Base-by-base conservation (phyloP, 2,888 invertebrate genomes). In the Cepaea hortensis region DNA sequence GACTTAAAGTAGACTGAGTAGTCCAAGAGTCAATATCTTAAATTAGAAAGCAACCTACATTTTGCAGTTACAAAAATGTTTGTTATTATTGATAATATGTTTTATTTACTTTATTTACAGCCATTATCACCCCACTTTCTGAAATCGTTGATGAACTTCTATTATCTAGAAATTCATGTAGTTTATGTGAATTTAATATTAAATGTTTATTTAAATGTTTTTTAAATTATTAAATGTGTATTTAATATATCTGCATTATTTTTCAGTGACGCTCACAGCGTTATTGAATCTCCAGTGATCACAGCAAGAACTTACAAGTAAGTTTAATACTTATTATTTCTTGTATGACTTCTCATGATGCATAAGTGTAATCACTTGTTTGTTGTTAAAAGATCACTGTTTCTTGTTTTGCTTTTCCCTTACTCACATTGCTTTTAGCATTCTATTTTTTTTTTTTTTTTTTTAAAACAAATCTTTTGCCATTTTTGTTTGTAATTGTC, bases 261-360 rank as follows among this genome's bases (percentile, higher is more conserved):
- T 81, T 85, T 18, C 88, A 88, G 88, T 87, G 88, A 89, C 75
- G 85, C 88, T 55, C 89, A 85, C 79, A 93, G 93, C 88, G 91
- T 92, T 23, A 91, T 93, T 75, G 93, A 93, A 76, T 93, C 93
- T 50, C 93, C 93, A 46, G 91, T 93, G 62, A 90, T 92, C 55
- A 92, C 93, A 86, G 91, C 92, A 23, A 91, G 92, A 87, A 92
- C 92, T 46, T 90, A 91, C 81, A 92, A 92, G 93, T 93, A 91
- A 92, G 93, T 92, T 48, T 61, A 9, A 68, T 18, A 20, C 18
- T 68, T n/a, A 5, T 18, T n/a, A 68, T 68, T 68, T 68, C 11
- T 68, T 68, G 68, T 68, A n/a, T 35, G 18, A 68, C 18, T 15
- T 18, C 20, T 68, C 20, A n/a, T 68, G 68, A 20, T 35, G 35